Evolutionary conservation across 2,888 invertebrate species (phyloP).

Genomic region (Lysandra bellargus): DNA sequence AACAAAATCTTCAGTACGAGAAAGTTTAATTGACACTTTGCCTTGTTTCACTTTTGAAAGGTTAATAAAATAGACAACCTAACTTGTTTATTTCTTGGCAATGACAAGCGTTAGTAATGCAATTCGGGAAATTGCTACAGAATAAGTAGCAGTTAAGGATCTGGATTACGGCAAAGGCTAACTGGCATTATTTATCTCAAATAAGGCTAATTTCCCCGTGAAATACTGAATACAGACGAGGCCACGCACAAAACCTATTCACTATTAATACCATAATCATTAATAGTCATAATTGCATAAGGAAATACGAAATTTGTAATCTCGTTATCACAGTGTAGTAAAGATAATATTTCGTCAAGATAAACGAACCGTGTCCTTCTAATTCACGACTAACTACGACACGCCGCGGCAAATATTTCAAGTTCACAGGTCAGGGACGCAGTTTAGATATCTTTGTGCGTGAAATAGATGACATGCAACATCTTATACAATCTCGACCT

Average conservation of each 20-base stretch:
- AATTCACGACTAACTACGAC: not conserved
- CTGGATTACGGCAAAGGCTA: too few relatives aligned
- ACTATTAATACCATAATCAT: not conserved
- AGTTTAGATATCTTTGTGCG: not conserved
- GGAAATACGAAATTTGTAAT: not conserved
- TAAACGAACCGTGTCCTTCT: not conserved
- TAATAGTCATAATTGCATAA: not conserved
- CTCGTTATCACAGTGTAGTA: not conserved
- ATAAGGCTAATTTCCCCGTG: too few relatives aligned
- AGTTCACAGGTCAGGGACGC: not conserved
- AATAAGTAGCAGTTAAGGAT: too few relatives aligned
- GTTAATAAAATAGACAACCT: too few relatives aligned
- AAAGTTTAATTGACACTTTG: not conserved
- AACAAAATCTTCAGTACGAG: not conserved
- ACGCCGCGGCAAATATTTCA: not conserved
- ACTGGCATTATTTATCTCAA: too few relatives aligned
- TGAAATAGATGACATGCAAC: too few relatives aligned
- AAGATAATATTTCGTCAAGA: slow-evolving; percentile 6
- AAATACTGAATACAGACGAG: too few relatives aligned
- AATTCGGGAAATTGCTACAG: too few relatives aligned
- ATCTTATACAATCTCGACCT: too few relatives aligned
- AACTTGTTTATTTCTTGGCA: not conserved
- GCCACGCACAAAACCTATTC: too few relatives aligned
- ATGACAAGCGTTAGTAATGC: not conserved
- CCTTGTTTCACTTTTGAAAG: not conserved